Percentiles rank a stretch among this genome's conserved stretches.
These are phyloP conservation scores for Harpalus rufipes DNA, from an alignment of 2,888 invertebrate genomes.

Conservation along the genomic window DNA sequence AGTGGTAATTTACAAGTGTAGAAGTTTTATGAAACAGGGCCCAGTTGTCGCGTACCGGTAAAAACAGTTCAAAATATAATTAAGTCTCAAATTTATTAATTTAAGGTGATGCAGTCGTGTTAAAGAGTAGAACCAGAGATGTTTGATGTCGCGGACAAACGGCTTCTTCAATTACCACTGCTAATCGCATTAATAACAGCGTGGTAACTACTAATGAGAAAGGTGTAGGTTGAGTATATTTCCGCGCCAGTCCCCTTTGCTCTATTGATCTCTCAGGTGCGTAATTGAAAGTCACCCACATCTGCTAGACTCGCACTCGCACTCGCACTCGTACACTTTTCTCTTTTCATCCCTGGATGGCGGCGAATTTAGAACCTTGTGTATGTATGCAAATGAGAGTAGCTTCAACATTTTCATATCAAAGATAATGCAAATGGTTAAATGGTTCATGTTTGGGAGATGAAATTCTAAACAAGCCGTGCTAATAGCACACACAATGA, in stretches of 20 bases:
- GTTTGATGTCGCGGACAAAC: slow-evolving; percentile 46
- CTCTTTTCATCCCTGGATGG: slow-evolving; percentile 5
- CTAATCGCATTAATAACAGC: slow-evolving; percentile 65
- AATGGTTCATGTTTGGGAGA: slow-evolving; percentile 56
- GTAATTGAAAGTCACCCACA: slow-evolving; percentile 75
- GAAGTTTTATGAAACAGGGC: too few relatives aligned
- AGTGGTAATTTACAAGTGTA: too few relatives aligned
- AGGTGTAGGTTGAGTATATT: slow-evolving; percentile 27
- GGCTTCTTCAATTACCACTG: slow-evolving; percentile 42
- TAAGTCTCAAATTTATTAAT: too few relatives aligned
- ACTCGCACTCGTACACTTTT: slow-evolving; percentile 64
- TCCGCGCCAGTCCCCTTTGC: neutral
- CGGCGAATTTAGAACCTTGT: slow-evolving; percentile 25
- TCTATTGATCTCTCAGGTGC: slow-evolving; percentile 73
- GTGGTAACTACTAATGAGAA: slow-evolving; percentile 61
- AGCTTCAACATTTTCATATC: slow-evolving; percentile 59
- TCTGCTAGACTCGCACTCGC: slow-evolving; percentile 67
- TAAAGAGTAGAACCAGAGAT: neutral
- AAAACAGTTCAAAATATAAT: too few relatives aligned
- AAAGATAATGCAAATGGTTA: slow-evolving; percentile 65
- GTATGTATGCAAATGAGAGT: slow-evolving; percentile 40
- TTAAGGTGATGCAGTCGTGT: neutral
- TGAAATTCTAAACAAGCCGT: slow-evolving; percentile 61
- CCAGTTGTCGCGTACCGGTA: too few relatives aligned
- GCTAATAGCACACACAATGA: slow-evolving; percentile 62